A percentile compares a stretch with the other conserved stretches of the same genome.
Evolutionary conservation across 2,888 invertebrate genomes (phyloP).

Genomic region (Plagodis dolabraria): DNA sequence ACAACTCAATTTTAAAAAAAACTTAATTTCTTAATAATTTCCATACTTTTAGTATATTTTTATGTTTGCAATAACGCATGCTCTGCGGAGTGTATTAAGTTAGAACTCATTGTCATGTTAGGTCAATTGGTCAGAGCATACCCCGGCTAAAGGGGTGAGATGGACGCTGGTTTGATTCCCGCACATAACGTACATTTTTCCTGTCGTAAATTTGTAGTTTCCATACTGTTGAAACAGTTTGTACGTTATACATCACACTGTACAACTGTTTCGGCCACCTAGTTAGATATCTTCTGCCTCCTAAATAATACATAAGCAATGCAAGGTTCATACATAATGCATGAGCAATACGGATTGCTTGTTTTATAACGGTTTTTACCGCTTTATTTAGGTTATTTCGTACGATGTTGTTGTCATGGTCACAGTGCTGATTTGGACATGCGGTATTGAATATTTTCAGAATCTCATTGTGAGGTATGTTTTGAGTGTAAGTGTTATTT

Average conservation of each 20-base stretch:
- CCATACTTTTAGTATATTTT: no score
- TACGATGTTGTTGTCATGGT: not conserved
- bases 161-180: no score
- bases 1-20: not conserved
- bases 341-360: conserved; percentile 24
- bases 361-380: conserved; percentile 18
- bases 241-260: conserved; percentile 3
- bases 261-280: conserved; percentile 11
- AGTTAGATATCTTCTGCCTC: conserved; percentile 19
- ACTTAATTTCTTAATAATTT: no score
- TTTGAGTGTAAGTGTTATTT: conserved; percentile 1
- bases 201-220: no score
- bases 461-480: no score
- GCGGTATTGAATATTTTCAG: no score
- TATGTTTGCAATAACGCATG: no score
- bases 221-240: conserved; percentile 10
- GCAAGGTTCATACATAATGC: conserved; percentile 31
- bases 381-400: conserved; percentile 7
- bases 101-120: no score
- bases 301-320: conserved; percentile 31
- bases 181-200: no score
- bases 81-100: no score
- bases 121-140: no score
- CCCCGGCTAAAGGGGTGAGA: no score
- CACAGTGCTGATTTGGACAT: not conserved